phyloP scores from a whole-genome alignment of 2,113 vertebrate species.

The Stegostoma tigrinum region DNA sequence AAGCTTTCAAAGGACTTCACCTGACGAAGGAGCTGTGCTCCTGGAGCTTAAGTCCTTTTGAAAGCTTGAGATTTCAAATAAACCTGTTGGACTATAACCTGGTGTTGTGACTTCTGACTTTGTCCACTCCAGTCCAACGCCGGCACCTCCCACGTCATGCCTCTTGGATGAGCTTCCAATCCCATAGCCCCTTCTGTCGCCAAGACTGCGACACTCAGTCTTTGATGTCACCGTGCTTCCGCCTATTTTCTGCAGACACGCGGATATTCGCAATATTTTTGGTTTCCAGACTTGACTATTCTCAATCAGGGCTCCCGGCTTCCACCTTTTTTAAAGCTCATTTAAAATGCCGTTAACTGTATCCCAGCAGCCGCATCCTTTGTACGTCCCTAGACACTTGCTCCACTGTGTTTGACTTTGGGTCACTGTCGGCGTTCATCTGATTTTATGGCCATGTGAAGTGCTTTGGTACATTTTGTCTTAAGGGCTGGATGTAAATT shows the following conservation, averaged over 20 bases:
- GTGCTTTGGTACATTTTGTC: neutral
- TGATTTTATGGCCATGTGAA: neutral
- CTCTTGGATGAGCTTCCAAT: neutral
- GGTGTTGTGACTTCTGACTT: no score
- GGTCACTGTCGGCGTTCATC: neutral
- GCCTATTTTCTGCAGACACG: neutral
- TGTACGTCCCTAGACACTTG: no score
- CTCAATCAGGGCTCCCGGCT: neutral
- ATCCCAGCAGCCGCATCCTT: neutral
- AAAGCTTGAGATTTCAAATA: no score
- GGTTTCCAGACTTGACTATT: neutral
- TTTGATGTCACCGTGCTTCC: neutral
- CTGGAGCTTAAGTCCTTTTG: no score
- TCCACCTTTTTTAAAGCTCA: neutral
- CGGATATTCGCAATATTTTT: neutral
- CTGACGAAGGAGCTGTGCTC: no score
- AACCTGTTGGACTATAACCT: no score
- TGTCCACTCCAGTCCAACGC: no score
- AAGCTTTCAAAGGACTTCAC: no score
- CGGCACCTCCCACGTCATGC: neutral
- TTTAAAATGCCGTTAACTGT: neutral
- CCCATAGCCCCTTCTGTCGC: neutral
- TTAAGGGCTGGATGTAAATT: neutral
- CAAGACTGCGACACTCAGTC: neutral
- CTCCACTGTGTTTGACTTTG: neutral